phyloP scores from a whole-genome alignment of 2,888 invertebrate genomes.

The Acrobasis repandana region DNA sequence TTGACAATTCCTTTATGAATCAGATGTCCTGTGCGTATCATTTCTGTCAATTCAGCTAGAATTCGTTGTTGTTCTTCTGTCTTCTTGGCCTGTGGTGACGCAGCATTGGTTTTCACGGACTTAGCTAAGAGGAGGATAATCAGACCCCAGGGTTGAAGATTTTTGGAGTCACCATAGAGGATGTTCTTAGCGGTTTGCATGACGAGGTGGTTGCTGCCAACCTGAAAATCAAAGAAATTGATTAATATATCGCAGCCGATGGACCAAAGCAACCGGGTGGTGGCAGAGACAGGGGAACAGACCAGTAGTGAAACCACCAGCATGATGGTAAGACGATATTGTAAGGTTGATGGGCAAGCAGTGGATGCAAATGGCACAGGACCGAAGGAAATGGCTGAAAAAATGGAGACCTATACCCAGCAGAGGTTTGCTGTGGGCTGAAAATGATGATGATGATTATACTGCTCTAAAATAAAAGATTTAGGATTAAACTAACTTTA shows the following conservation, averaged over 20 bases:
- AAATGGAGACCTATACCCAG: too few relatives aligned
- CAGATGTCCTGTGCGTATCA: conserved; percentile 92
- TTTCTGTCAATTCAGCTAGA: conserved; percentile 88
- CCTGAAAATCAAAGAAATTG: conserved; percentile 53
- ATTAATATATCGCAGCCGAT: neutral
- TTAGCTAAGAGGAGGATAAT: conserved; percentile 92
- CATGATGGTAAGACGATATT: too few relatives aligned
- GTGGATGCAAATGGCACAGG: too few relatives aligned
- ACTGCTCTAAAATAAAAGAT: too few relatives aligned
- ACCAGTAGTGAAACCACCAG: too few relatives aligned
- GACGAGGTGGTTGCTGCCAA: conserved; percentile 93
- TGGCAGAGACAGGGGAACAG: too few relatives aligned
- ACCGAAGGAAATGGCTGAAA: too few relatives aligned
- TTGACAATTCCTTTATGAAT: conserved; percentile 87
- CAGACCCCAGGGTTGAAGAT: conserved; percentile 93
- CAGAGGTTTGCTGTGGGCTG: too few relatives aligned
- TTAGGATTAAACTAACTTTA: too few relatives aligned
- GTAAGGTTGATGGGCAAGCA: too few relatives aligned
- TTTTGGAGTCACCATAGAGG: conserved; percentile 91
- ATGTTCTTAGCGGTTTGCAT: conserved; percentile 93
- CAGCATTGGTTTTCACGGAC: conserved; percentile 84
- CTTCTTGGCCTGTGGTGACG: conserved; percentile 83
- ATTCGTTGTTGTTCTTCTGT: conserved; percentile 76
- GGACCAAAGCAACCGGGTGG: too few relatives aligned
- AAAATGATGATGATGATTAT: too few relatives aligned